Base-by-base conservation (phyloP, 2,113 vertebrate genomes). In the Nibea coibor region DNA sequence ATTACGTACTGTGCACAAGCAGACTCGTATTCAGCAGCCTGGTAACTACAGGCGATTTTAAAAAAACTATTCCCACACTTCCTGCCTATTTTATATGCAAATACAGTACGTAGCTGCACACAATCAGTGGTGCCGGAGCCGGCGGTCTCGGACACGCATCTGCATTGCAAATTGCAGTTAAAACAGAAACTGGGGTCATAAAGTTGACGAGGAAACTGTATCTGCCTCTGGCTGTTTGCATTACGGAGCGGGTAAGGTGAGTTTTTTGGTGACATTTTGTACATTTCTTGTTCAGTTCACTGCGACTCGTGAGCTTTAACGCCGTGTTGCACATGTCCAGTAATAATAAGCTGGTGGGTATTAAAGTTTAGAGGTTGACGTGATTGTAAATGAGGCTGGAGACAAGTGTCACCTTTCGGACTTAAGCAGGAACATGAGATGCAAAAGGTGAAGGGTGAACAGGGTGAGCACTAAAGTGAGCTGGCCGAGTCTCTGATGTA, bases 1-100 rank as follows among this genome's bases (percentile, higher is more conserved):
- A 19, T 28, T 8, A 19, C 61, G 42, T 0, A 2, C 11, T 6
- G 69, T 35, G 20, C 20, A 15, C 10, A 47, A 1, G 8, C 76
- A 61, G n/a, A 43, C 63, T 35, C 4, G 26, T 31, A 15, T 66
- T 26, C 67, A 53, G 62, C 28, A 35, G 61, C 4, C 9, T 64
- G 39, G 66, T n/a, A 80, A 79, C 61, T 53, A 51, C 9, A 10
- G 26, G 17, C 35, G 50, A 66, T 56, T 79, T 70, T n/a, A n/a
- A 22, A 61, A 76, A 78, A 67, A 19, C 39, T 19, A 57, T 58
- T 10, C 47, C 22, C 5, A 24, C 54, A 35, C 12, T 62, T 84
- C 50, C 74, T 47, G 9, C 66, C 28, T 50, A 26, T 35, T 70
- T 22, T 72, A 39, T 45, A 80, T 87, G 76, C 45, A 82, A 80